phyloP scores from a whole-genome alignment of 2,797 vertebrate genomes.

The Aldrovandia affinis region DNA sequence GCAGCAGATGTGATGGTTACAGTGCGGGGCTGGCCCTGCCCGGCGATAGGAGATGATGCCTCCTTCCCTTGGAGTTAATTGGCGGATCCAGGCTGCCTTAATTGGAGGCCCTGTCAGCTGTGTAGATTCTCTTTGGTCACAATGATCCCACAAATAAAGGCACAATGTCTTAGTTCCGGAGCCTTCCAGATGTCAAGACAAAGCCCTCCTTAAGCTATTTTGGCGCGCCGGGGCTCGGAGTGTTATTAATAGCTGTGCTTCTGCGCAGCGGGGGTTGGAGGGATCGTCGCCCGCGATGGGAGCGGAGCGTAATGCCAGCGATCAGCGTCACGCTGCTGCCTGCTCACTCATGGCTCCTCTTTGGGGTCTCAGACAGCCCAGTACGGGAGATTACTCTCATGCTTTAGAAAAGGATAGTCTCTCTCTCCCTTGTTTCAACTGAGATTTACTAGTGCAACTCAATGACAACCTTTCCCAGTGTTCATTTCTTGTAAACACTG shows the following conservation, averaged over 20 bases:
- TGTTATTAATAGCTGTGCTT: slow-evolving; percentile 1
- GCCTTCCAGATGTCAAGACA: slow-evolving; percentile 29
- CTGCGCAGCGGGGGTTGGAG: background rate
- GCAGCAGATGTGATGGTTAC: slow-evolving; percentile 8
- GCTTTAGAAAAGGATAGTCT: background rate
- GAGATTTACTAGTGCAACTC: background rate
- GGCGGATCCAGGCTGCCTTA: slow-evolving; percentile 23
- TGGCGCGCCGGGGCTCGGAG: background rate
- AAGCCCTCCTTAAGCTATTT: slow-evolving; percentile 19
- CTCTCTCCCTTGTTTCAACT: too few relatives aligned
- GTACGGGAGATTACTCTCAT: background rate
- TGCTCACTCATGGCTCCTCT: background rate
- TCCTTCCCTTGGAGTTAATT: slow-evolving; percentile 26
- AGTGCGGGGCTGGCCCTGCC: background rate
- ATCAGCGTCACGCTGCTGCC: background rate
- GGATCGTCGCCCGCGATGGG: background rate
- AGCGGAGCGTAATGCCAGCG: background rate
- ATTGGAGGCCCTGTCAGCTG: slow-evolving; percentile 34
- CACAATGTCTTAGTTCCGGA: slow-evolving; percentile 14
- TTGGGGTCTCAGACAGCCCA: background rate
- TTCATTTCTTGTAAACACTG: background rate
- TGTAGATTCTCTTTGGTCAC: slow-evolving; percentile 8
- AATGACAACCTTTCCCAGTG: background rate
- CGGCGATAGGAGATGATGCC: slow-evolving; percentile 4
- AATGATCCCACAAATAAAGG: slow-evolving; percentile 18